These are phyloP conservation scores for Amphipyra tragopoginis DNA, from an alignment of 2,888 invertebrate species.

Conservation along the genomic window DNA sequence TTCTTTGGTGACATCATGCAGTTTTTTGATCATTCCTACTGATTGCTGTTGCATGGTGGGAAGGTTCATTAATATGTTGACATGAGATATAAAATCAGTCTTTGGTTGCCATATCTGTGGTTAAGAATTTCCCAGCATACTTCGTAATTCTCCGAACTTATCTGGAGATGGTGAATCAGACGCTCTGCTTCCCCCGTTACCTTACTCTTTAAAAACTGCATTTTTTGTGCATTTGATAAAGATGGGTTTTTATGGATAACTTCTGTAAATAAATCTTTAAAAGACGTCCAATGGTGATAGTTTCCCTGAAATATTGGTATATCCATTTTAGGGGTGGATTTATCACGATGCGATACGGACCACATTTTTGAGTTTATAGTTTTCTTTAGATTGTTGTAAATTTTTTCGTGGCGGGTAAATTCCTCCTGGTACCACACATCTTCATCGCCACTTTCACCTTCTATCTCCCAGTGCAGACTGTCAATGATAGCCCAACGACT, in stretches of 20 bases:
- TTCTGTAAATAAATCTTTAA: conserved; percentile 11
- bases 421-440: neutral
- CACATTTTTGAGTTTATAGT: conserved; percentile 12
- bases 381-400: conserved; percentile 2
- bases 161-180: conserved; percentile 6
- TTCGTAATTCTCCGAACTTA: conserved; percentile 1
- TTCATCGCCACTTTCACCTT: conserved; percentile 1
- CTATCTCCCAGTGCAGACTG: conserved; percentile 7
- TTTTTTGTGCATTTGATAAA: neutral
- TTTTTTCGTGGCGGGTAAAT: conserved; percentile 2
- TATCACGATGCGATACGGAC: neutral
- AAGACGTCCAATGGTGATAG: conserved; percentile 6
- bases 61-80: neutral
- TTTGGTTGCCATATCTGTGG: neutral
- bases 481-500: conserved; percentile 3
- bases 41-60: conserved; percentile 3
- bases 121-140: neutral
- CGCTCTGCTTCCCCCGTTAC: conserved; percentile 4
- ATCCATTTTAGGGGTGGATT: conserved; percentile 10
- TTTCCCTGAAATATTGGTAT: conserved; percentile 5
- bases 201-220: too few relatives aligned
- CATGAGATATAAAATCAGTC: neutral
- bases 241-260: neutral
- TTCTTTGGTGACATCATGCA: conserved; percentile 7
- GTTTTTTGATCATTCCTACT: neutral